These are phyloP conservation scores for Oryzias javanicus DNA, from an alignment of 2,113 vertebrate species.

Conservation along the genomic window DNA sequence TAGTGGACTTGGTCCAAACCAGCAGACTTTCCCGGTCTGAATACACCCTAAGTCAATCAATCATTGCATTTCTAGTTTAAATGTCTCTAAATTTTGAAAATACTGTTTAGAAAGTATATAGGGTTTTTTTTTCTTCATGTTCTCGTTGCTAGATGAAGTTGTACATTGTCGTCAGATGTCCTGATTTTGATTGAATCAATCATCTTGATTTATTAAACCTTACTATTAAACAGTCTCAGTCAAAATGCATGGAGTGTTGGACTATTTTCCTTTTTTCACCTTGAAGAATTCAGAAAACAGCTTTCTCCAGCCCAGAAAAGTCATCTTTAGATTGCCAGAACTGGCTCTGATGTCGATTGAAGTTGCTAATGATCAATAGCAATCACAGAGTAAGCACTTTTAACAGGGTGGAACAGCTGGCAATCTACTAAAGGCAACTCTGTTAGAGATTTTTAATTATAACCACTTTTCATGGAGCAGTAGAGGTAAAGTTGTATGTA, in stretches of 20 bases:
- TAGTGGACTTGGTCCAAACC: too few species aligned
- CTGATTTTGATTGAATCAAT: neutral
- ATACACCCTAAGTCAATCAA: too few species aligned
- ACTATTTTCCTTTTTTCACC: conserved; percentile 20
- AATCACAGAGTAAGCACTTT: conserved; percentile 25
- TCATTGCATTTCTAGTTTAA: too few species aligned
- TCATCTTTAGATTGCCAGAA: conserved; percentile 7
- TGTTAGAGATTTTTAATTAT: conserved; percentile 5
- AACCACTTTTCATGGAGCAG: neutral
- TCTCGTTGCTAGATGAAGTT: too few species aligned
- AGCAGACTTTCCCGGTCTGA: too few species aligned
- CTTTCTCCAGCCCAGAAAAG: conserved; percentile 5
- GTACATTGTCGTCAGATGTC: neutral
- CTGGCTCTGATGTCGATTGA: conserved; percentile 7
- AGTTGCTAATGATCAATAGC: conserved; percentile 43
- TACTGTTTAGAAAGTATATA: too few species aligned
- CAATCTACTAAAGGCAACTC: conserved; percentile 1
- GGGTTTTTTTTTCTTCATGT: too few species aligned
- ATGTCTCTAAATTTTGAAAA: too few species aligned
- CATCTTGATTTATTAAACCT: neutral
- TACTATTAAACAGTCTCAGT: neutral
- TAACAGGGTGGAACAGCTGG: conserved; percentile 9
- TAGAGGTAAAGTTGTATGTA: conserved; percentile 2
- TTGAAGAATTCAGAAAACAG: conserved; percentile 4
- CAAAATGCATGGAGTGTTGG: neutral